Evolutionary conservation across 92 coral and sea anemone species (phyloP).

Genomic region (Chrysogorgia sp.): DNA sequence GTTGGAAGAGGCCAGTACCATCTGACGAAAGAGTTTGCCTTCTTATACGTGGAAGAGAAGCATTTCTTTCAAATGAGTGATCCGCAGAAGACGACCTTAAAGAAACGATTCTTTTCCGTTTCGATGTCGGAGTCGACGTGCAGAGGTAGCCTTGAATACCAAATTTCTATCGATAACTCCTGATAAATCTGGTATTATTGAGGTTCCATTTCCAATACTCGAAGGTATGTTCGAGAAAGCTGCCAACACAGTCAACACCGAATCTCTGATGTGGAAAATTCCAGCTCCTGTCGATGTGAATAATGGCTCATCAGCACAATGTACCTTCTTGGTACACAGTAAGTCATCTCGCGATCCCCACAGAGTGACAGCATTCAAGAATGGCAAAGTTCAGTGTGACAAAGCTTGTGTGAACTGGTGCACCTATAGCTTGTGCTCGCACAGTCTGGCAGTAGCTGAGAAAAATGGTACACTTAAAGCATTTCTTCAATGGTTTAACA

Average conservation of each 20-base stretch:
- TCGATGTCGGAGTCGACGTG: slow-evolving; percentile 48
- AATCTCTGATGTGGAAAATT: slow-evolving; percentile 46
- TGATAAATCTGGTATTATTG: slow-evolving; percentile 52
- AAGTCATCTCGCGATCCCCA: slow-evolving; percentile 42
- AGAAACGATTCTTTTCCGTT: slow-evolving; percentile 50
- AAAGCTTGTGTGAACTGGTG: slow-evolving; percentile 51
- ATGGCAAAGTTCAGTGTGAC: slow-evolving; percentile 55
- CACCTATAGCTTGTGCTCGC: slow-evolving; percentile 61
- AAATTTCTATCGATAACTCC: slow-evolving; percentile 45
- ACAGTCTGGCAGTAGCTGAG: slow-evolving; percentile 65
- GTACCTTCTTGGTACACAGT: slow-evolving; percentile 38
- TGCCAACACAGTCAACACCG: slow-evolving; percentile 32
- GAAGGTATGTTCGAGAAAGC: slow-evolving; percentile 58
- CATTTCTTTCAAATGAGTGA: slow-evolving; percentile 56
- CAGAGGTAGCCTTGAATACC: slow-evolving; percentile 12
- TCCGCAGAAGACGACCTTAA: slow-evolving; percentile 55
- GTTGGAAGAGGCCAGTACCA: slow-evolving; percentile 65
- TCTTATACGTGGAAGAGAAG: slow-evolving; percentile 57
- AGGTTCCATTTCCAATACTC: slow-evolving; percentile 57
- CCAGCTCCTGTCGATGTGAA: too few species aligned
- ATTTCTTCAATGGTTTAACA: slow-evolving; percentile 50
- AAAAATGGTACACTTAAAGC: slow-evolving; percentile 23
- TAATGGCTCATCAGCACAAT: neutral
- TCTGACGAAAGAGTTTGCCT: slow-evolving; percentile 45
- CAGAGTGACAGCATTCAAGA: slow-evolving; percentile 25